These are phyloP conservation scores for Aporophyla lueneburgensis DNA, from an alignment of 2,888 invertebrate genomes.

Conservation along the genomic window DNA sequence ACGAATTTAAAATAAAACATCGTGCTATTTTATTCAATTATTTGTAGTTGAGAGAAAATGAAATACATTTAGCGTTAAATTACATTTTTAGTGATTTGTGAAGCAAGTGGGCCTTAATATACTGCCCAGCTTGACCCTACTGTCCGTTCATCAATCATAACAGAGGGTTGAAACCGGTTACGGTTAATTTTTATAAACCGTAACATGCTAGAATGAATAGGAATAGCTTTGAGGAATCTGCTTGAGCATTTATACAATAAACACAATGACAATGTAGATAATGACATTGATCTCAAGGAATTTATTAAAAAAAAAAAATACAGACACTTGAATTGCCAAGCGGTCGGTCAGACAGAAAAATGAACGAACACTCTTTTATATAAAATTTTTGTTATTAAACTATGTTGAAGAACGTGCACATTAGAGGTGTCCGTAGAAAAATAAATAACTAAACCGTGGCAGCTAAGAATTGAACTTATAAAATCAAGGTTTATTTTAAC, in stretches of 20 bases:
- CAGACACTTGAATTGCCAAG: too few relatives aligned
- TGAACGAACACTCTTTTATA: too few relatives aligned
- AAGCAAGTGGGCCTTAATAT: neutral
- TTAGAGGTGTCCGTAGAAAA: too few relatives aligned
- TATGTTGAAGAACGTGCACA: too few relatives aligned
- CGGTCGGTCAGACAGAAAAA: too few relatives aligned
- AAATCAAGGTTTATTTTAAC: constrained; percentile 25
- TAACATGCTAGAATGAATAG: neutral
- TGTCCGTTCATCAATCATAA: too few relatives aligned
- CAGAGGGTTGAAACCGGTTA: too few relatives aligned
- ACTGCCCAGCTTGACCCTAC: neutral
- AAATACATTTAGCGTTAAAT: neutral
- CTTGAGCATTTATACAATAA: neutral
- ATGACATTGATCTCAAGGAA: neutral
- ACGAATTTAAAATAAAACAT: neutral
- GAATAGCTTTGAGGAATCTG: neutral
- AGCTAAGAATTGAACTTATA: constrained; percentile 7
- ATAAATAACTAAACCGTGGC: too few relatives aligned
- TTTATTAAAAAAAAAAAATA: too few relatives aligned
- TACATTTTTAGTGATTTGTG: neutral
- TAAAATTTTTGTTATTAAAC: too few relatives aligned
- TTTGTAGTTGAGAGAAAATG: neutral
- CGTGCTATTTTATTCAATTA: neutral
- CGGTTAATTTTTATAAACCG: too few relatives aligned
- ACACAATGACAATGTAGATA: neutral